Evolutionary conservation across 1,140 invertebrate genomes (phyloP).

Genomic region (Drepana arcuata): DNA sequence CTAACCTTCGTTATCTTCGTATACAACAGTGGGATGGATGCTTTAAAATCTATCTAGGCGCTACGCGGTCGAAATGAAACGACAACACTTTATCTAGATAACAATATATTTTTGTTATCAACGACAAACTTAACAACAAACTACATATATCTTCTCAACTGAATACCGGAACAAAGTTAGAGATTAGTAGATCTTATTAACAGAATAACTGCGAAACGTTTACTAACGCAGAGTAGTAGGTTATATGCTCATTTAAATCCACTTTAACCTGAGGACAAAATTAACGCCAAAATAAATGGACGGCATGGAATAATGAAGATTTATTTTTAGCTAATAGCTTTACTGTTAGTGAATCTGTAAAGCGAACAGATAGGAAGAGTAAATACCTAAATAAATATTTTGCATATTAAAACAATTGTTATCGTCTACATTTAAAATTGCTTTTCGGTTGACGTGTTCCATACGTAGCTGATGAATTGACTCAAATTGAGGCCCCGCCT

Average conservation of each 20-base stretch:
- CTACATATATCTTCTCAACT: slow-evolving; percentile 60
- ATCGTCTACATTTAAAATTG: slow-evolving; percentile 41
- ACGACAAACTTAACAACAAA: slow-evolving; percentile 71
- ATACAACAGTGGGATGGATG: too few species aligned
- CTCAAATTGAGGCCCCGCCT: slow-evolving; percentile 24
- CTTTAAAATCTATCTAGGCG: too few species aligned
- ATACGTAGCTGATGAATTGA: slow-evolving; percentile 51
- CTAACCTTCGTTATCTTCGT: too few species aligned
- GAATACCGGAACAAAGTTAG: slow-evolving; percentile 43
- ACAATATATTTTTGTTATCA: slow-evolving; percentile 71
- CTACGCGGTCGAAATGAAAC: too few species aligned
- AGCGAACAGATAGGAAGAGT: too few species aligned
- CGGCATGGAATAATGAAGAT: slow-evolving; percentile 50
- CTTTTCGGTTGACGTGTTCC: slow-evolving; percentile 35
- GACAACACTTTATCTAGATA: slow-evolving; percentile 67
- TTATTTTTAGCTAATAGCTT: too few species aligned
- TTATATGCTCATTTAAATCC: slow-evolving; percentile 15
- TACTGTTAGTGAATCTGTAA: too few species aligned
- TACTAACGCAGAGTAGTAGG: slow-evolving; percentile 25
- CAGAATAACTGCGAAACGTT: slow-evolving; percentile 26
- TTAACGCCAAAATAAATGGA: slow-evolving; percentile 49
- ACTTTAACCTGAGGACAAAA: slow-evolving; percentile 15
- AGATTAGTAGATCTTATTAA: too few species aligned
- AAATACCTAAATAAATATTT: too few species aligned
- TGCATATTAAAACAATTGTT: slow-evolving; percentile 40